Evolutionary conservation across 2,888 invertebrate genomes (phyloP).

Genomic region (Habrosyne pyritoides): DNA sequence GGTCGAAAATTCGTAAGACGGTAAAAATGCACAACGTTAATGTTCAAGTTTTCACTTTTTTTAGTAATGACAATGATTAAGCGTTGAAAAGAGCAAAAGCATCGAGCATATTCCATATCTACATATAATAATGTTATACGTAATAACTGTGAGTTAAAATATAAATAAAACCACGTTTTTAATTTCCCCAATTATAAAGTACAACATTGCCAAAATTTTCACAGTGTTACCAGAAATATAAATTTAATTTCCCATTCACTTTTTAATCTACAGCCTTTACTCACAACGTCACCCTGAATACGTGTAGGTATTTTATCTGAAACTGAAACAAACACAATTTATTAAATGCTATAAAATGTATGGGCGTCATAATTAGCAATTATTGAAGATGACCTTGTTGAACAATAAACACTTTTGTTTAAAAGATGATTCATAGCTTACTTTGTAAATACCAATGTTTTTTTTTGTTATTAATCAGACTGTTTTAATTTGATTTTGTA

Average conservation of each 20-base stretch:
- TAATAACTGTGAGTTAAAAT: too few relatives aligned
- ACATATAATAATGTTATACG: too few relatives aligned
- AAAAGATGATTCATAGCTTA: neutral
- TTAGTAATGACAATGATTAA: too few relatives aligned
- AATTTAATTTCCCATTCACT: neutral
- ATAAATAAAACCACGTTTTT: too few relatives aligned
- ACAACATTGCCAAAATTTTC: too few relatives aligned
- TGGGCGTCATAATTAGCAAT: conserved; percentile 2
- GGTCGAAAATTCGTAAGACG: too few relatives aligned
- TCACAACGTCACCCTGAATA: conserved; percentile 1
- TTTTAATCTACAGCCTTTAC: neutral
- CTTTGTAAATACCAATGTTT: neutral
- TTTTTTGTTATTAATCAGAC: neutral
- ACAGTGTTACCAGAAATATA: neutral
- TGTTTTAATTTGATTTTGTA: neutral
- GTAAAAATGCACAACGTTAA: too few relatives aligned
- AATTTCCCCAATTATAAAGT: too few relatives aligned
- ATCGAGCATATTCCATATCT: too few relatives aligned
- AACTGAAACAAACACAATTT: neutral
- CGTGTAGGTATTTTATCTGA: conserved; percentile 3
- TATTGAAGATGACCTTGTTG: conserved; percentile 14
- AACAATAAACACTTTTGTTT: conserved; percentile 17
- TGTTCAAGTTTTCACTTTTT: too few relatives aligned
- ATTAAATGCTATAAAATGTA: neutral
- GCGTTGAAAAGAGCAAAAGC: too few relatives aligned